phyloP scores from a whole-genome alignment of 2,113 vertebrate genomes.

The Rattus rattus region DNA sequence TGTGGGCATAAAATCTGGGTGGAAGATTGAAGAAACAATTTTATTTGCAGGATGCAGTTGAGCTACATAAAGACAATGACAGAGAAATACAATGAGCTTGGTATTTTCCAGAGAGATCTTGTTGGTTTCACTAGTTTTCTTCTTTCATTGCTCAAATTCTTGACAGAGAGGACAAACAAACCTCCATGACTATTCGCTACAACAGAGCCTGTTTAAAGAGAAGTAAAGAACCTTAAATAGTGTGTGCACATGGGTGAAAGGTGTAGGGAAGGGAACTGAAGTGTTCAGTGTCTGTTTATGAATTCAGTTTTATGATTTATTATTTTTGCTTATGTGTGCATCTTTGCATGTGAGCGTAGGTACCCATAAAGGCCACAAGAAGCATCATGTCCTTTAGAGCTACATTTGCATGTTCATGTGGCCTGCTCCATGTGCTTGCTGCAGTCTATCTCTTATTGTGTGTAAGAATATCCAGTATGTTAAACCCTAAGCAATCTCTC shows the following conservation, averaged over 20 bases:
- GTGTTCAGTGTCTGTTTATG: neutral
- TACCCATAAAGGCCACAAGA: neutral
- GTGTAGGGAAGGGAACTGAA: neutral
- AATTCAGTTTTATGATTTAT: neutral
- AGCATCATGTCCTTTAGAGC: neutral
- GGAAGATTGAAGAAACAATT: neutral
- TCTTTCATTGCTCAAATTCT: neutral
- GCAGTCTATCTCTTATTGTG: neutral
- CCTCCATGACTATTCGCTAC: neutral
- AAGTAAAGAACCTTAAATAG: neutral
- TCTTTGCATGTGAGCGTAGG: neutral
- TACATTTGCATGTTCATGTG: neutral
- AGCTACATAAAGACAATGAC: neutral
- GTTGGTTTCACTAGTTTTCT: neutral
- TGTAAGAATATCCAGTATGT: neutral
- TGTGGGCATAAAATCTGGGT: neutral
- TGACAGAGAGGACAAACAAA: neutral
- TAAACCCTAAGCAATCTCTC: neutral
- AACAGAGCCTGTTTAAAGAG: neutral
- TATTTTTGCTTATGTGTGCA: neutral
- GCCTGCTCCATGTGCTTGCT: neutral
- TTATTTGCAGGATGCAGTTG: neutral
- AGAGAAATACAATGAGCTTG: neutral
- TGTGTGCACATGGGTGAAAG: neutral
- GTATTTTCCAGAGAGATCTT: neutral